A percentile compares a stretch with the other conserved stretches of the same genome.
Conservation (phyloP, 2,888 invertebrate species). For the Leptogaster cylindrica region DNA sequence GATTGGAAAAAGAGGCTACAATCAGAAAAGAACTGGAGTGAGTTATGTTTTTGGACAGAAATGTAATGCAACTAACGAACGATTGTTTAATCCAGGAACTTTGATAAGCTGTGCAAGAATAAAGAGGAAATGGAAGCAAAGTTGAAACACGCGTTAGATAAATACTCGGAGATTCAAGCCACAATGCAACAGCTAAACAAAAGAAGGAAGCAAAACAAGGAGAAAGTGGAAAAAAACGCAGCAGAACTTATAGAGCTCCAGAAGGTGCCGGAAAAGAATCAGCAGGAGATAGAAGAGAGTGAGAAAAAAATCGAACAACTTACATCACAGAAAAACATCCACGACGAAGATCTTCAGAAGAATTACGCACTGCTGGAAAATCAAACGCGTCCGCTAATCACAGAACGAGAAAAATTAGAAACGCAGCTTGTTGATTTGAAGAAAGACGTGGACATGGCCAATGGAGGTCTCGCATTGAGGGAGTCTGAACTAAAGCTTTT, state of each 20-base stretch:
- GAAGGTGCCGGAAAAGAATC: slow-evolving; percentile 76
- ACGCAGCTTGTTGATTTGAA: slow-evolving; percentile 72
- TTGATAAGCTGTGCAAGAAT: slow-evolving; percentile 65
- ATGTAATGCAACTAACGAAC: not conserved
- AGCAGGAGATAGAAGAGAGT: slow-evolving; percentile 72
- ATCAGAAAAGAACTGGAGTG: slow-evolving; percentile 58
- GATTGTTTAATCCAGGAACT: slow-evolving; percentile 62
- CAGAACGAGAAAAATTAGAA: slow-evolving; percentile 67
- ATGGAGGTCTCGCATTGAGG: slow-evolving; percentile 65
- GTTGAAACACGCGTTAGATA: slow-evolving; percentile 70
- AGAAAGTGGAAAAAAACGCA: slow-evolving; percentile 70
- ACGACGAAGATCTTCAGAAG: slow-evolving; percentile 69
- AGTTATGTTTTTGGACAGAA: slow-evolving; percentile 44
- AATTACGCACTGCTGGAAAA: slow-evolving; percentile 65
- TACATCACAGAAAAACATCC: slow-evolving; percentile 65
- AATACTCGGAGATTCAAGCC: slow-evolving; percentile 70
- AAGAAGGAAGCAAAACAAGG: slow-evolving; percentile 76
- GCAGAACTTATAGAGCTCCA: slow-evolving; percentile 71
- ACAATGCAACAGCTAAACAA: slow-evolving; percentile 74
- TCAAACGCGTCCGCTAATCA: slow-evolving; percentile 65
- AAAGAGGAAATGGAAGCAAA: slow-evolving; percentile 69
- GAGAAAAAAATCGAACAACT: slow-evolving; percentile 66
- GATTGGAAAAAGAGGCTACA: slow-evolving; percentile 60
- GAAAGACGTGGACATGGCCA: slow-evolving; percentile 73
- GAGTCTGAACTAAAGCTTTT: slow-evolving; percentile 84